Conservation (phyloP, 1,140 invertebrate species). For the Orius insidiosus region DNA sequence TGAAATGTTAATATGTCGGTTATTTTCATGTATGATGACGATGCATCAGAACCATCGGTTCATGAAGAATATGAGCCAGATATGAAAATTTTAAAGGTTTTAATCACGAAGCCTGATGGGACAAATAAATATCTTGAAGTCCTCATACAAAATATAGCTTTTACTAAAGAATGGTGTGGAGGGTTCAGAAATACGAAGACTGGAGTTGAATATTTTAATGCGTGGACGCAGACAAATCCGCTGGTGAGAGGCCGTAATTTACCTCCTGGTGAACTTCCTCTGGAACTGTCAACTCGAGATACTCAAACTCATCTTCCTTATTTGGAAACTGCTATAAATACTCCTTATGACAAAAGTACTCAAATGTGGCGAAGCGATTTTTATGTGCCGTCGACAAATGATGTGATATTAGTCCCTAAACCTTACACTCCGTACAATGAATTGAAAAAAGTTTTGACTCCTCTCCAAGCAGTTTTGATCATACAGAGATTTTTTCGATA, state of each 20-base stretch:
- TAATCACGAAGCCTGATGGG: neutral
- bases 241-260: neutral
- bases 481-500: neutral
- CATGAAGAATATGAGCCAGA: neutral
- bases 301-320: slow-evolving; percentile 1
- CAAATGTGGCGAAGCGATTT: neutral
- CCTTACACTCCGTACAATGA: neutral
- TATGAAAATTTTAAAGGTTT: neutral
- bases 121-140: neutral
- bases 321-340: slow-evolving; percentile 1
- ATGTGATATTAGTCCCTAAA: neutral
- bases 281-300: neutral
- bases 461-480: slow-evolving; percentile 1
- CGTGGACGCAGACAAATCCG: neutral
- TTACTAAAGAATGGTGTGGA: neutral
- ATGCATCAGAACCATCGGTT: neutral
- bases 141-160: neutral
- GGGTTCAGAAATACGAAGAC: slow-evolving; percentile 2
- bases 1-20: neutral
- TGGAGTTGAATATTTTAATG: neutral
- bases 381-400: neutral
- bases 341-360: slow-evolving; percentile 1
- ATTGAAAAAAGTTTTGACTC: neutral
- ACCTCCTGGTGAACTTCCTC: neutral
- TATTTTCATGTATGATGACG: neutral